Percentiles rank a stretch among this genome's conserved stretches.
Evolutionary conservation across 2,888 invertebrate species (phyloP).

Genomic region (Drosophila birchii): DNA sequence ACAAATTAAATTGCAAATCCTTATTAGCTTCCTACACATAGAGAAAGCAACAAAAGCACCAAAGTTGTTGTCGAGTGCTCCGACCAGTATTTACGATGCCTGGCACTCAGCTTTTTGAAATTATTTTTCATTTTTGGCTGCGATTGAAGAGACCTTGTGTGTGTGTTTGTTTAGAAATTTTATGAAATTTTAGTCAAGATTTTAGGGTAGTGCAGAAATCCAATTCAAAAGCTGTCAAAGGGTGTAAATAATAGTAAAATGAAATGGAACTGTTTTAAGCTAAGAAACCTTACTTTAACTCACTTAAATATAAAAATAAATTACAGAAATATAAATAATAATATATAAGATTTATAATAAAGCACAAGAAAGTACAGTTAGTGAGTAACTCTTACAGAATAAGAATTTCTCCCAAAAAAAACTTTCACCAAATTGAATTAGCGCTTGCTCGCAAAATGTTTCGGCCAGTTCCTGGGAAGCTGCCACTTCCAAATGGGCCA

Average conservation of each 20-base stretch:
- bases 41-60: constrained; percentile 11
- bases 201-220: neutral
- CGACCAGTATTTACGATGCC: constrained; percentile 2
- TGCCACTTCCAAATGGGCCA: constrained; percentile 46
- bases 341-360: neutral
- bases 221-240: neutral
- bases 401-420: constrained; percentile 6
- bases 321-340: neutral
- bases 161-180: neutral
- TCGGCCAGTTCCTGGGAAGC: constrained; percentile 24
- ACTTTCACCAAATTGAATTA: constrained; percentile 46
- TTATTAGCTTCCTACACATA: constrained; percentile 67
- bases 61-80: neutral
- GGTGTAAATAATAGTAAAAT: neutral
- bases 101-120: constrained; percentile 5
- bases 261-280: neutral
- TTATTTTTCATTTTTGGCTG: constrained; percentile 1
- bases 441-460: constrained; percentile 27
- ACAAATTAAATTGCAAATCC: constrained; percentile 80
- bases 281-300: too few species aligned
- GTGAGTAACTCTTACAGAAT: neutral
- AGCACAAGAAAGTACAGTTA: too few species aligned
- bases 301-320: neutral
- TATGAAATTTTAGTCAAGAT: neutral
- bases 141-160: neutral